Conservation (phyloP, 2,797 vertebrate species). For the Lagocephalus sceleratus region DNA sequence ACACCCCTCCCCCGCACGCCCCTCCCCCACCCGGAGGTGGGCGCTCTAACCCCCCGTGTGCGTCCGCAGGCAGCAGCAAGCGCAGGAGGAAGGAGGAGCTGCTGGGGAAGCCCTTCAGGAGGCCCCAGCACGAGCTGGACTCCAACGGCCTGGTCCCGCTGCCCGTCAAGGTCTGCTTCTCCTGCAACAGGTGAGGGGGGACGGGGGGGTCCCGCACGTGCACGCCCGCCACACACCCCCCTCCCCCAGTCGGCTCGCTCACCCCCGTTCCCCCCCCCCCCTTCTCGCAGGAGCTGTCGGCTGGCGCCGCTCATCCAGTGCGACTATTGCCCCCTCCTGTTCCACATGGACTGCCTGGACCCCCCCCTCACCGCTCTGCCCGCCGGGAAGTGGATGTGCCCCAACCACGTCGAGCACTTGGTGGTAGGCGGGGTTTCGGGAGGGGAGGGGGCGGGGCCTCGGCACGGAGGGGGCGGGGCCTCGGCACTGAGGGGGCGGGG, state of each 20-base stretch:
- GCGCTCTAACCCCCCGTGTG: neutral
- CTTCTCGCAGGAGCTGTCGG: conserved; percentile 87
- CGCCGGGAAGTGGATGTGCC: conserved; percentile 97
- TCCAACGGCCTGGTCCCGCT: conserved; percentile 92
- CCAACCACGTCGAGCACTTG: conserved; percentile 94
- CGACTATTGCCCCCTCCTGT: conserved; percentile 96
- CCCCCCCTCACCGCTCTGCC: conserved; percentile 98
- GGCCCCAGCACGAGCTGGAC: conserved; percentile 93
- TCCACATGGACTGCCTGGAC: conserved; percentile 98
- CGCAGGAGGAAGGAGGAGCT: conserved; percentile 93
- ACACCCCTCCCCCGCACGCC: too few species aligned
- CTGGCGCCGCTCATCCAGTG: conserved; percentile 96
- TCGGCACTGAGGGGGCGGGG: neutral
- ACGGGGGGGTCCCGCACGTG: too few species aligned
- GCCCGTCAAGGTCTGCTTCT: conserved; percentile 95
- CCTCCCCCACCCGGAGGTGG: neutral
- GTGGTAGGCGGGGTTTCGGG: conserved; percentile 84
- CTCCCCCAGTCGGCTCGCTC: too few species aligned
- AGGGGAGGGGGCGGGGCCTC: neutral
- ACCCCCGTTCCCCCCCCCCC: too few species aligned
- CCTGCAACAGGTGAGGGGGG: conserved; percentile 95
- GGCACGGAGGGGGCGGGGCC: fast-evolving
- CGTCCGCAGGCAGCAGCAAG: conserved; percentile 90
- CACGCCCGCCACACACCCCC: too few species aligned
- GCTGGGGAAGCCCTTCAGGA: conserved; percentile 90